A percentile compares a stretch with the other conserved stretches of the same genome.
phyloP scores from a whole-genome alignment of 2,113 vertebrate genomes.

The Struthio camelus region DNA sequence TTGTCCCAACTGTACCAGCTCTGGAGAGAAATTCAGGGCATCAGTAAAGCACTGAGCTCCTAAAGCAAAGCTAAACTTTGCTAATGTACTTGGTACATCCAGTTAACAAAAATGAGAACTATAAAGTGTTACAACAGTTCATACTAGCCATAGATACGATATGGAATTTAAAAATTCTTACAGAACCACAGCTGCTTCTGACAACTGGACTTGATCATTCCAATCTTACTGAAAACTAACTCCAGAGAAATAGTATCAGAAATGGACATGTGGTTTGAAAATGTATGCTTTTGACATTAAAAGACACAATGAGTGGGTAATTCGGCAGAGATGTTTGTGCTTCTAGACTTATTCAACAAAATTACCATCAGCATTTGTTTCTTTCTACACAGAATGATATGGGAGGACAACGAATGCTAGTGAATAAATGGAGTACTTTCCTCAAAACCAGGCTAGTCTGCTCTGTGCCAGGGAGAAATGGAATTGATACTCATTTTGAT shows the following conservation, averaged over 20 bases:
- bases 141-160: neutral
- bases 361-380: neutral
- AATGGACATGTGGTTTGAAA: conserved; percentile 11
- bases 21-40: neutral
- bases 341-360: conserved; percentile 38
- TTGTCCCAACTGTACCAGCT: neutral
- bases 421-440: conserved; percentile 97
- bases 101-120: neutral
- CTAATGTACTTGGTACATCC: neutral
- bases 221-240: neutral
- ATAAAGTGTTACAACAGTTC: neutral
- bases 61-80: neutral
- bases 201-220: conserved; percentile 11
- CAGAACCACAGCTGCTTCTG: conserved; percentile 14
- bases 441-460: conserved; percentile 92
- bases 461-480: conserved; percentile 90
- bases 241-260: neutral
- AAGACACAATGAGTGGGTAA: neutral
- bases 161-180: conserved; percentile 24
- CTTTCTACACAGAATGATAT: conserved; percentile 86
- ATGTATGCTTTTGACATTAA: neutral
- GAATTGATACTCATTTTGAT: conserved; percentile 96
- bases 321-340: conserved; percentile 14
- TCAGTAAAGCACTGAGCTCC: neutral
- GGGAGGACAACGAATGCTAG: conserved; percentile 92